Evolutionary conservation across 2,113 vertebrate species (phyloP), one percentile per base, ranked within the genome.

Genomic region (Halichoerus grypus): DNA sequence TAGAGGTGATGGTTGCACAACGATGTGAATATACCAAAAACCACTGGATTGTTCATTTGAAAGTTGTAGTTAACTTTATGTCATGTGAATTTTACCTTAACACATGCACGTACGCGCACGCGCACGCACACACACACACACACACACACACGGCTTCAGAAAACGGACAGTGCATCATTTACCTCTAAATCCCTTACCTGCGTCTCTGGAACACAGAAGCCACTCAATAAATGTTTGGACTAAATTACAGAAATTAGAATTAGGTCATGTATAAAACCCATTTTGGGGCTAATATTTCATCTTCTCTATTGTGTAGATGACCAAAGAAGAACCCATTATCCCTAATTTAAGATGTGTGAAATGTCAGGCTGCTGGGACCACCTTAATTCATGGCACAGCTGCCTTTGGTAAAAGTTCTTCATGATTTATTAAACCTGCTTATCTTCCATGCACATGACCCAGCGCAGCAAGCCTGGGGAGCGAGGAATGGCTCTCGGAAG

Each of bases 191-290:
- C 42, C n/a, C 80, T 79, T 33, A 28, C 18, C 77, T 11, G 28
- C 4, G 33, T 71, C 87, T 53, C 59, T 24, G 46, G n/a, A 71
- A 76, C 65, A 65, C 16, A 81, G 39, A 81, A 94, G 31, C 36
- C 39, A 51, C 36, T 92, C 65, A 8, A 26, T 57, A 89, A 79
- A 77, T 0, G 24, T 80, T 85, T 57, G 67, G 71, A 71, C 63
- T 95, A 84, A 85, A 96, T 89, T 89, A 77, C 18, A 83, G 72
- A 51, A 89, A 94, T 96, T 61, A 76, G 80, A 88, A 74, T 92
- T 53, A 84, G 61, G 71, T 36, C 49, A 61, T 61, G 83, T 67
- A 77, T 49, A 79, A 83, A 81, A 59, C 12, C 4, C 61, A 80
- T 80, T 59, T 63, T 7, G 19, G 55, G n/a, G n/a, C 61, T 79